These are phyloP conservation scores for Ciona savignyi DNA, from an alignment of 23 tunicate genomes.

Conservation along the genomic window DNA sequence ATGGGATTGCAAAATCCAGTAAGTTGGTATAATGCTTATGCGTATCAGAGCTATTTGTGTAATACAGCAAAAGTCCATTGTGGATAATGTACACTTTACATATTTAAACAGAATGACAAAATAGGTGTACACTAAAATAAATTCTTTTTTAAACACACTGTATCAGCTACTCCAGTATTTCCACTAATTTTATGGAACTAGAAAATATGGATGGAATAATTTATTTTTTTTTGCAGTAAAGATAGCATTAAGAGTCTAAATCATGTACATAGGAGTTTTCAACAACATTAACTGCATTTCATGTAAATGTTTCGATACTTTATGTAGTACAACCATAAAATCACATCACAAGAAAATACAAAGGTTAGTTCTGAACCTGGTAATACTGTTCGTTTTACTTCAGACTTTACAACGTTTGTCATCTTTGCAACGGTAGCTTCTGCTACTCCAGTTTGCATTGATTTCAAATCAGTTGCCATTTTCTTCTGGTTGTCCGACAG, in stretches of 20 bases:
- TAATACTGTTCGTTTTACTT: conserved; percentile 54
- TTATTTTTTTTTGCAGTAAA: background rate
- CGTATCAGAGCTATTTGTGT: too few relatives aligned
- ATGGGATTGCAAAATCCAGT: too few relatives aligned
- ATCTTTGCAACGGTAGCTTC: conserved; percentile 49
- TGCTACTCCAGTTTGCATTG: conserved; percentile 26
- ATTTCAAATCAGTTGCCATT: conserved; percentile 35
- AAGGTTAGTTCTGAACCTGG: too few relatives aligned
- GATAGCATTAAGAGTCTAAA: too few relatives aligned
- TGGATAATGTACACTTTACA: too few relatives aligned
- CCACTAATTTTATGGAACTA: background rate
- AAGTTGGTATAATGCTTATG: too few relatives aligned
- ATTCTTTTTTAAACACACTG: background rate
- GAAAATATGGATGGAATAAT: conserved; percentile 4
- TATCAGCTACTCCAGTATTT: background rate
- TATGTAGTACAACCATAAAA: background rate
- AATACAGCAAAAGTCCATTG: too few relatives aligned
- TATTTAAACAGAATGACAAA: too few relatives aligned
- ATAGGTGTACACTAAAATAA: background rate
- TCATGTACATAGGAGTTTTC: too few relatives aligned
- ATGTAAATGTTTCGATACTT: too few relatives aligned
- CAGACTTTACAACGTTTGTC: conserved; percentile 39
- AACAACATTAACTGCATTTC: too few relatives aligned
- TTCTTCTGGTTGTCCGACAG: conserved; percentile 43
- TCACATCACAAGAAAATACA: too few relatives aligned